These are phyloP conservation scores for chimpanzee (Pan troglodytes) DNA, from an alignment of 2,113 vertebrate species.

Conservation along the genomic window NHGRI_mPanTro3-v2.1_pri NC_072411.2:41561501-41562000, in stretches of 20 bases:
- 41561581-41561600: background rate
- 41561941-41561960: background rate
- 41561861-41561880: background rate
- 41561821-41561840: background rate
- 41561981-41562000: background rate
- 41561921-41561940: background rate
- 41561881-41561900: background rate
- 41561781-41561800: background rate
- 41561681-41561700: conserved; percentile 27
- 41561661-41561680: background rate
- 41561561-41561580: background rate
- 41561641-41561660: background rate
- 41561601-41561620: background rate
- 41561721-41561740: background rate
- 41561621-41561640: background rate
- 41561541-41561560: background rate
- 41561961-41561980: background rate
- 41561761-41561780: background rate
- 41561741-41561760: background rate
- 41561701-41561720: background rate
- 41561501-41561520: background rate
- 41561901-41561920: too few relatives aligned
- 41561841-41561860: background rate
- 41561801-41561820: background rate
- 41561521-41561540: background rate